These are phyloP conservation scores for Dicentrarchus labrax DNA, from an alignment of 2,113 vertebrate genomes.

Conservation along the genomic window DNA sequence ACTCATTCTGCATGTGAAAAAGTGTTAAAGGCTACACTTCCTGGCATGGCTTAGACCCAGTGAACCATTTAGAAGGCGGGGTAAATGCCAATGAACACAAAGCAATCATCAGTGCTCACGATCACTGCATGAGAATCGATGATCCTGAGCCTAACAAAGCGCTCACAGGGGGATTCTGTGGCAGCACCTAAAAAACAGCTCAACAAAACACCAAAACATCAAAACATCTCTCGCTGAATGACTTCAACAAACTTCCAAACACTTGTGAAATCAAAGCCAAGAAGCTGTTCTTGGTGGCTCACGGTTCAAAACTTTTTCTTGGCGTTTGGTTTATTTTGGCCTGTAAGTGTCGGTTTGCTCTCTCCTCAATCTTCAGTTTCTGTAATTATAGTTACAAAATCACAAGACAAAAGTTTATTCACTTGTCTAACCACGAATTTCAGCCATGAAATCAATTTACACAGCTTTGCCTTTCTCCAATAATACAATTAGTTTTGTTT, in stretches of 20 bases:
- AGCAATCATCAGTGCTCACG: conserved; percentile 19
- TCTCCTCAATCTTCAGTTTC: conserved; percentile 27
- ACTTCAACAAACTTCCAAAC: conserved; percentile 13
- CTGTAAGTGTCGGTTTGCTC: background rate
- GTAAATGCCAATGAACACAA: conserved; percentile 40
- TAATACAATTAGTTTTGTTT: conserved; percentile 56
- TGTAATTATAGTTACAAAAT: conserved; percentile 33
- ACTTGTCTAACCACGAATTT: conserved; percentile 53
- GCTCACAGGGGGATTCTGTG: background rate
- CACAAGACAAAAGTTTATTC: conserved; percentile 42
- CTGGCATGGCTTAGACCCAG: conserved; percentile 5
- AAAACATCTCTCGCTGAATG: conserved; percentile 15
- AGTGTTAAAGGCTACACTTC: conserved; percentile 12
- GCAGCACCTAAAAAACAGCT: conserved; percentile 21
- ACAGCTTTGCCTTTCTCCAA: conserved; percentile 51
- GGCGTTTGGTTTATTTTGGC: conserved; percentile 31
- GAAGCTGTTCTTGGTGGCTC: conserved; percentile 3
- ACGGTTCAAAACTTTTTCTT: background rate
- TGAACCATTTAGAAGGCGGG: background rate
- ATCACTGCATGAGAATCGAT: conserved; percentile 16
- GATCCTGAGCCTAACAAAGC: background rate
- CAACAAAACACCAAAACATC: conserved; percentile 19
- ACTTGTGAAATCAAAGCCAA: conserved; percentile 29
- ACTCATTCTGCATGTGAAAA: background rate
- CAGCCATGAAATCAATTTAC: conserved; percentile 57